phyloP scores from a whole-genome alignment of 2,888 invertebrate genomes.

The Pasiphila rectangulata region DNA sequence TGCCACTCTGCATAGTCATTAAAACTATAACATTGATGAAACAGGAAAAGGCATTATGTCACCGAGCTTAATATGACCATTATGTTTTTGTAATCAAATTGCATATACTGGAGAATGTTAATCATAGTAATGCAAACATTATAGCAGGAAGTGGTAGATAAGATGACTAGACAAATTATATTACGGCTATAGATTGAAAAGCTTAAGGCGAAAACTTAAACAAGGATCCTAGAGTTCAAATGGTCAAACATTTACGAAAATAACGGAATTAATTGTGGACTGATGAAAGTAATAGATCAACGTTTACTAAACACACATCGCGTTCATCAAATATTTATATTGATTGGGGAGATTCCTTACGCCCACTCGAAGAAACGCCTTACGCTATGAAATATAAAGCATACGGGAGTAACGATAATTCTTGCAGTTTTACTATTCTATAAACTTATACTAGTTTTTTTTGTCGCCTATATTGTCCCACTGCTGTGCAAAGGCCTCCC shows the following conservation, averaged over 20 bases:
- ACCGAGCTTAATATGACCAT: too few species aligned
- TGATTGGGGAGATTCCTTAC: constrained; percentile 26
- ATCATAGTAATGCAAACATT: neutral
- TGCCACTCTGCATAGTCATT: constrained; percentile 35
- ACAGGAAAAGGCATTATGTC: constrained; percentile 68
- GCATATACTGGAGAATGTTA: constrained; percentile 5
- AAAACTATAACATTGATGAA: constrained; percentile 36
- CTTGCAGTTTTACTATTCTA: too few species aligned
- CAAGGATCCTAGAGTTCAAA: too few species aligned
- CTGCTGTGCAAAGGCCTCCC: too few species aligned
- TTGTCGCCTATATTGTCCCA: too few species aligned
- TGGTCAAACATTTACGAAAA: too few species aligned
- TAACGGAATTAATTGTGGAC: neutral
- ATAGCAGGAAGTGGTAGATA: constrained; percentile 1
- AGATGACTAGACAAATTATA: neutral
- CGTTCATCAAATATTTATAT: constrained; percentile 27
- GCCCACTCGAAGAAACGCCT: constrained; percentile 14
- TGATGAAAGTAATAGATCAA: constrained; percentile 14
- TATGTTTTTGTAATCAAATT: too few species aligned
- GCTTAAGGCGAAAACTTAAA: too few species aligned
- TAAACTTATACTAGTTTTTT: too few species aligned
- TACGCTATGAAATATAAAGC: neutral
- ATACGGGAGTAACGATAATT: too few species aligned
- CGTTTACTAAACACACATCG: constrained; percentile 11
- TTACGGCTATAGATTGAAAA: too few species aligned